phyloP scores from a whole-genome alignment of 2,888 invertebrate genomes.

The Oeneis ivallda region DNA sequence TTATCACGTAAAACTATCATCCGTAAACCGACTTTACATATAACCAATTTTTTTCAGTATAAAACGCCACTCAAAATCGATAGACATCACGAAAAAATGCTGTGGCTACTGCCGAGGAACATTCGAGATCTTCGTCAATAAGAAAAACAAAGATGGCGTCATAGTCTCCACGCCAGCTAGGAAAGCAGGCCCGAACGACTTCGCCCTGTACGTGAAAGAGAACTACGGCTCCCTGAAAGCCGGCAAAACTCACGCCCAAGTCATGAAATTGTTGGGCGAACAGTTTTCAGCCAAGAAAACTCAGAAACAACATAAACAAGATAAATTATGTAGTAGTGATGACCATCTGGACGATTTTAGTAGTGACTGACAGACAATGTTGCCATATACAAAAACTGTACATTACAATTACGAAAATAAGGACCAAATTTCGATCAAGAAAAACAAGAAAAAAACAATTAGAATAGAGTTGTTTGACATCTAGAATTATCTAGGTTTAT shows the following conservation, averaged over 20 bases:
- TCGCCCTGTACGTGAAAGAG: conserved; percentile 87
- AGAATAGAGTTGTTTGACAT: no score
- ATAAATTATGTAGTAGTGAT: neutral
- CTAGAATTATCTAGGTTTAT: no score
- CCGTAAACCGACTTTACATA: no score
- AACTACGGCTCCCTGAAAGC: conserved; percentile 83
- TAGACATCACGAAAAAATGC: conserved; percentile 86
- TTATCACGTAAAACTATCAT: no score
- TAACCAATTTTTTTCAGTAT: conserved; percentile 83
- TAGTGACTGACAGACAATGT: conserved; percentile 25
- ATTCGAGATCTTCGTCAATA: conserved; percentile 86
- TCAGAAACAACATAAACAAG: conserved; percentile 14
- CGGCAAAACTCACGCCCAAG: conserved; percentile 84
- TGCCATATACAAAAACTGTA: no score
- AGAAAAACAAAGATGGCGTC: conserved; percentile 82
- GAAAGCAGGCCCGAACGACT: conserved; percentile 80
- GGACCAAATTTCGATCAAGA: no score
- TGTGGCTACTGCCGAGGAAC: conserved; percentile 89
- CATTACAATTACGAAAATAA: no score
- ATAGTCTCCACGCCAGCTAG: conserved; percentile 77
- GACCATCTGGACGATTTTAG: conserved; percentile 9
- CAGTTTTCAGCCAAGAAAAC: conserved; percentile 78
- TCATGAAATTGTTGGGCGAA: conserved; percentile 88
- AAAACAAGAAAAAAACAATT: no score
- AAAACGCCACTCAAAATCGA: conserved; percentile 90